phyloP scores from a whole-genome alignment of 2,113 vertebrate species.

The Oreochromis tanganicae region DNA sequence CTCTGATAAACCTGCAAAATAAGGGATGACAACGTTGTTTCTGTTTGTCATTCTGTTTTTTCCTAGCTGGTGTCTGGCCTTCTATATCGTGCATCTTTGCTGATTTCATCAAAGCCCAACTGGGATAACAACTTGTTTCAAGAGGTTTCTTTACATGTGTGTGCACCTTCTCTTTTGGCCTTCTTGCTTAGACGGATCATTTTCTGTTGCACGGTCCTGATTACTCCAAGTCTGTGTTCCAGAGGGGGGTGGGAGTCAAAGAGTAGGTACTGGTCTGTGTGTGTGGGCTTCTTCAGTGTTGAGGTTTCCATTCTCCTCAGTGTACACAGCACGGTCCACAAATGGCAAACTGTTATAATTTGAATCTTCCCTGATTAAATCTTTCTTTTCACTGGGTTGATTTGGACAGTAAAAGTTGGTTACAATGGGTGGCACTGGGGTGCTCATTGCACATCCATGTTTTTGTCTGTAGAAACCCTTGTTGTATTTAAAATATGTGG shows the following conservation, averaged over 20 bases:
- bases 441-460: neutral
- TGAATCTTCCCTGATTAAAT: neutral
- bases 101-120: neutral
- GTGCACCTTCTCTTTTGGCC: neutral
- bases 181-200: rapidly evolving
- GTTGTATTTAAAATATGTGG: neutral
- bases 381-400: neutral
- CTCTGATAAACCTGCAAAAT: neutral
- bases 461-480: neutral
- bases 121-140: neutral
- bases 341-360: neutral
- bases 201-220: neutral
- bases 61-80: neutral
- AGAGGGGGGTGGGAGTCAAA: neutral
- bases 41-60: neutral
- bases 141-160: neutral
- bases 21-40: neutral
- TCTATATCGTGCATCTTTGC: neutral
- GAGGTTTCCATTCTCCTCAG: neutral
- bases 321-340: neutral
- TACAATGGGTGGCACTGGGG: neutral
- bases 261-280: neutral
- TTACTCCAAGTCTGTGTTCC: neutral
- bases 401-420: neutral
- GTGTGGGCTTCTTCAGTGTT: neutral